Base-by-base conservation (phyloP, 1,140 invertebrate genomes). In the Psilanteris sp. region DNA sequence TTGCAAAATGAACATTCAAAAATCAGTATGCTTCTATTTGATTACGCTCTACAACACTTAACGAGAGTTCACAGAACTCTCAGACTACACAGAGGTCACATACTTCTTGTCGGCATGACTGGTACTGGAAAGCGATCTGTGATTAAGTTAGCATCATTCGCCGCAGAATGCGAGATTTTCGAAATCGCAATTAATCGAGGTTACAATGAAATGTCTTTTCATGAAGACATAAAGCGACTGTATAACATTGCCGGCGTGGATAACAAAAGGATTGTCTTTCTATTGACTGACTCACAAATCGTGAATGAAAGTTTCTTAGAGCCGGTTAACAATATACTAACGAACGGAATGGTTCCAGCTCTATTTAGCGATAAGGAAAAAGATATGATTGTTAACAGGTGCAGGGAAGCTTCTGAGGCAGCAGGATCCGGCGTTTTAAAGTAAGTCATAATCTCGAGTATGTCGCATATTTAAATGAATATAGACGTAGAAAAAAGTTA, bases 241-340 rank as follows among this genome's bases (percentile, higher is more conserved):
- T 96, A 94, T 80, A 92, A 91, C 39, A 71, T 86, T 8, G 91
- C 91, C 2, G 96, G 95, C 0, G 91, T 95, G 0, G 92, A 95
- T 3, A 92, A 93, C 24, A 94, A 95, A 82, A 92, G 91, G 43
- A 92, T 92, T 0, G 93, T 95, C 0, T 97, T 98, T 79, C 83
- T 97, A 0, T 96, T 97, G 75, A 93, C 93, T 0, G 93, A 94
- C 14, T 91, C 93, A 9, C 94, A 96, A 86, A 91, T 95, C 64
- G 85, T 91, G 1, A 91, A 94, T 62, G 93, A 94, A 89, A 93
- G 94, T 22, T 97, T 97, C 85, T 83, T 97, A 55, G 96, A 97
- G 85, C 89, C 95, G 44, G 94, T 97, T 46, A 97, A 97, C 84
- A 97, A 96, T 80, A 96, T 97, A 79, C 83, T 98, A 34, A 96